Evolutionary conservation across 2,797 vertebrate genomes (phyloP).

Genomic region (Manis crassicaudata): DNA sequence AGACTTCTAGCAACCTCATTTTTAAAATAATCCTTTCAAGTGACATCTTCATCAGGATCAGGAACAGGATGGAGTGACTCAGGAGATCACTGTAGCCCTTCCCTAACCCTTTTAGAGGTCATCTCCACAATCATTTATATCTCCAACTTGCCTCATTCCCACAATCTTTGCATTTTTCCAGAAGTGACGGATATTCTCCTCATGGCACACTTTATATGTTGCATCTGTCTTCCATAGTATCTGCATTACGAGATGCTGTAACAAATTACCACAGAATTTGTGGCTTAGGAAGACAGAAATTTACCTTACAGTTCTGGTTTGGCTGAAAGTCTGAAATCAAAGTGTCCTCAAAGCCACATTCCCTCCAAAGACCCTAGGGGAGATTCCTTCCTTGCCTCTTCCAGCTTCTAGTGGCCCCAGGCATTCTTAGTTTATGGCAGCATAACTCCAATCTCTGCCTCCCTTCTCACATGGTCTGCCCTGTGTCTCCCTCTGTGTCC

Average conservation of each 20-base stretch:
- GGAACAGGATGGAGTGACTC: background rate
- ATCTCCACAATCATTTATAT: background rate
- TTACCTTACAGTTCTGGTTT: background rate
- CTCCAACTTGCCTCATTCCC: background rate
- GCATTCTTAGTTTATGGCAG: background rate
- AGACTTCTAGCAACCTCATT: background rate
- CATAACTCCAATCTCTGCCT: background rate
- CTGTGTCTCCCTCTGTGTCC: background rate
- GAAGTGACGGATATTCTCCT: background rate
- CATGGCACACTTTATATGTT: conserved; percentile 20
- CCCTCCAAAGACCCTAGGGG: background rate
- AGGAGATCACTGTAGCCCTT: background rate
- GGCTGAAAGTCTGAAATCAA: background rate
- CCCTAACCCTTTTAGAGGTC: background rate
- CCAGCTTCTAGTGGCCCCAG: background rate
- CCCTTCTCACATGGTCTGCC: background rate
- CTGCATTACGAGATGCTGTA: conserved; percentile 16
- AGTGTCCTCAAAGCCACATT: background rate
- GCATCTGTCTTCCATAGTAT: conserved; percentile 35
- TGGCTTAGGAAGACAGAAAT: conserved; percentile 20
- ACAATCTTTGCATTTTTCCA: conserved; percentile 2
- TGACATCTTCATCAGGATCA: background rate
- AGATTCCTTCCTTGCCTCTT: background rate
- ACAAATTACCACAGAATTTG: conserved; percentile 39
- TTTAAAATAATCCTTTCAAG: background rate